Evolutionary conservation across 2,797 vertebrate genomes (phyloP), one percentile per base, ranked within the genome.

Genomic region (Pseudomugil tenellus): DNA sequence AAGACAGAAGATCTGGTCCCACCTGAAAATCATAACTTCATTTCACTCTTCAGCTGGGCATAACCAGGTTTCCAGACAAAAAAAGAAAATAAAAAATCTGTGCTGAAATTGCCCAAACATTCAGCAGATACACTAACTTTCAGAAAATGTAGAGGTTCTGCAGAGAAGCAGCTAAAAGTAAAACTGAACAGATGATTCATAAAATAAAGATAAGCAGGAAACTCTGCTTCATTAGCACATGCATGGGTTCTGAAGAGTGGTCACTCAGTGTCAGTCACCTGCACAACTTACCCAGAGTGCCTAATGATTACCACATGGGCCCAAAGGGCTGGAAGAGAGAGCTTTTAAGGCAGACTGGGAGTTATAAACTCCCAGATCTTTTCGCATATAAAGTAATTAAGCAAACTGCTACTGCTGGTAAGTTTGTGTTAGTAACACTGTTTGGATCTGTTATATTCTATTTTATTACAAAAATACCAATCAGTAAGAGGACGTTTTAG

Each of bases 281-380:
- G 95, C 91, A 49, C 86, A 80, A 74, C 93, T 82, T 70, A 90
- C 92, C 93, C 93, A 92, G 84, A 85, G 87, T 93, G 82, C 66
- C 70, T 97, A 97, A 98, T 96, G 94, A 94, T 93, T 95, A 93
- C 92, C 97, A 98, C 95, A 97, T 97, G 96, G 91, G 88, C 76
- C 78, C 78, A 82, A 81, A 83, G 83, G 81, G 75, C 88, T 84
- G 84, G 88, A 92, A 94, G 94, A 93, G 93, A 95, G 94, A 85
- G 86, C 93, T 96, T 94, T 95, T 86, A 92, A 95, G 94, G 92
- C 96, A 93, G 93, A 93, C 92, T 86, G 91, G 95, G 95, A 96
- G 95, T 96, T 96, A 96, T 93, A 90, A 90, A 92, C 93, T 95
- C 91, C 91, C 91, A 96, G 94, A 96, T 96, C 95, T 95, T 95